These are phyloP conservation scores for Gnatocerus cornutus DNA, from an alignment of 2,888 invertebrate genomes.

Conservation along the genomic window DNA sequence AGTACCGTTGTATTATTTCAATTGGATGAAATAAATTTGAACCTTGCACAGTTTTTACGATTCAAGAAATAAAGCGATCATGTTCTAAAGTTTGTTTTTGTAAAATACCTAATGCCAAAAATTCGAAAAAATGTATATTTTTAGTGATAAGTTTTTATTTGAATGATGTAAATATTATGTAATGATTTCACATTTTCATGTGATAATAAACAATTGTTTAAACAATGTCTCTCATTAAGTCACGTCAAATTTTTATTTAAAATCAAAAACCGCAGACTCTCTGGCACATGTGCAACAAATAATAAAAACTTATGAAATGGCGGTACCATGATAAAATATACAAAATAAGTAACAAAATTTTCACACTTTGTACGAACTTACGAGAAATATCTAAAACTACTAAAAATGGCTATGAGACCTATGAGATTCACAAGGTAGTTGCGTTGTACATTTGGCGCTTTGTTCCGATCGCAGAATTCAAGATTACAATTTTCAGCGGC, in stretches of 20 bases:
- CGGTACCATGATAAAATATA: conserved; percentile 41
- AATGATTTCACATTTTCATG: conserved; percentile 61
- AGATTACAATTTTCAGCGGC: conserved; percentile 75
- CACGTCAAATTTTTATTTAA: conserved; percentile 11
- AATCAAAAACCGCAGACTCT: background rate
- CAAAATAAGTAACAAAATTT: conserved; percentile 43
- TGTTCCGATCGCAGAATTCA: conserved; percentile 72
- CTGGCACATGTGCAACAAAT: conserved; percentile 6
- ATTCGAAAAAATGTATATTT: conserved; percentile 58
- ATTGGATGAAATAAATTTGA: conserved; percentile 37
- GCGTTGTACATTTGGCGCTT: conserved; percentile 7
- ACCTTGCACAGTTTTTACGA: conserved; percentile 57
- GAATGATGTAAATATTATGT: conserved; percentile 57
- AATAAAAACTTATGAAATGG: background rate
- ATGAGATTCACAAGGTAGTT: conserved; percentile 24
- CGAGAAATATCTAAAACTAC: conserved; percentile 22
- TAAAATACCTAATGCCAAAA: conserved; percentile 49
- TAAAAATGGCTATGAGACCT: conserved; percentile 27
- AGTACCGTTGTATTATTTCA: conserved; percentile 43
- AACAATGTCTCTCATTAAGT: conserved; percentile 33
- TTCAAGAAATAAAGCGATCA: conserved; percentile 54
- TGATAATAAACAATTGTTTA: conserved; percentile 61
- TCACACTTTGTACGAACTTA: conserved; percentile 41
- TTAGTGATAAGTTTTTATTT: conserved; percentile 54
- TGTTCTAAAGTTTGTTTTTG: conserved; percentile 59